These are phyloP conservation scores for Trimorus sp. DNA, from an alignment of 2,888 invertebrate genomes.

Conservation along the genomic window DNA sequence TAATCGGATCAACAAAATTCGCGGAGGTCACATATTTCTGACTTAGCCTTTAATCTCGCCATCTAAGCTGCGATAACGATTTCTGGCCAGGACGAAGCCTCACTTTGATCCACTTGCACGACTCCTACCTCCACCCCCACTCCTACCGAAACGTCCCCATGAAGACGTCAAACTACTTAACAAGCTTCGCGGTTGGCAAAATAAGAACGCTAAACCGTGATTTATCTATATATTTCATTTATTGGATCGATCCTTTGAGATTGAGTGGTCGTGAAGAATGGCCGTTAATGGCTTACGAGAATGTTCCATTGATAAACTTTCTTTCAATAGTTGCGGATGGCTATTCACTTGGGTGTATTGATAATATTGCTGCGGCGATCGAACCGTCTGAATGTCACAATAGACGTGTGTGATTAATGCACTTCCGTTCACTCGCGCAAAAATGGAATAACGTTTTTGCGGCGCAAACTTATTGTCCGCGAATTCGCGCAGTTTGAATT, in stretches of 20 bases:
- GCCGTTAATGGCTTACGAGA: constrained; percentile 53
- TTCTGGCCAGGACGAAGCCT: background rate
- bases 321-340: constrained; percentile 57
- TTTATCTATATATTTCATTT: constrained; percentile 34
- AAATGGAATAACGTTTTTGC: constrained; percentile 50
- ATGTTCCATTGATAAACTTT: constrained; percentile 58
- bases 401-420: constrained; percentile 61
- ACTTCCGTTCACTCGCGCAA: constrained; percentile 57
- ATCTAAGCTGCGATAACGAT: background rate
- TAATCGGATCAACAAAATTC: constrained; percentile 36
- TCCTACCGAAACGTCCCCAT: too few relatives aligned
- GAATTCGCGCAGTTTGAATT: constrained; percentile 29
- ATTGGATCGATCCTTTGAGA: constrained; percentile 38
- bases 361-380: constrained; percentile 62
- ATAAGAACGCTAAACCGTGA: background rate
- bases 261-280: constrained; percentile 46
- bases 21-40: constrained; percentile 27
- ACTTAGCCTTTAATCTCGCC: constrained; percentile 18
- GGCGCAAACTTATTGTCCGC: constrained; percentile 30
- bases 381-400: constrained; percentile 61
- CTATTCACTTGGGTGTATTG: constrained; percentile 52
- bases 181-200: too few relatives aligned
- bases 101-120: too few relatives aligned
- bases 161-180: too few relatives aligned
- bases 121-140: too few relatives aligned